These are phyloP conservation scores for Drosophila subobscura DNA, from an alignment of 1,140 invertebrate species.

Conservation along the genomic window DNA sequence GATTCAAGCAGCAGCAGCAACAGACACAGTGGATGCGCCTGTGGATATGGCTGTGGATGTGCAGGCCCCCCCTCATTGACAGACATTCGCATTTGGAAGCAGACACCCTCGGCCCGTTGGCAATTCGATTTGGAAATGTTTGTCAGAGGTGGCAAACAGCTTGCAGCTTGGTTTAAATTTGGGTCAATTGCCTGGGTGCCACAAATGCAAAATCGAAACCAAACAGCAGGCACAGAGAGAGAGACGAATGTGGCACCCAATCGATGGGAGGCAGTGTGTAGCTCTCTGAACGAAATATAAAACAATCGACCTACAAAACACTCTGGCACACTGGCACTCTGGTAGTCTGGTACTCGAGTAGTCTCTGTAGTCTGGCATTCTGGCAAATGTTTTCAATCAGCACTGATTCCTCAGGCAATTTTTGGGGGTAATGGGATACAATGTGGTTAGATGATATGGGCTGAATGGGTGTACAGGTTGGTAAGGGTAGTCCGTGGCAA, in stretches of 20 bases:
- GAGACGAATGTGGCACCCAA: background rate
- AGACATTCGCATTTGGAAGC: no score
- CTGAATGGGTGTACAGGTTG: constrained; percentile 1
- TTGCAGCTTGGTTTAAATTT: constrained; percentile 77
- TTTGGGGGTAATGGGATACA: constrained; percentile 56
- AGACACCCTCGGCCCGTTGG: background rate
- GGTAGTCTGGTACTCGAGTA: no score
- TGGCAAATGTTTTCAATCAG: constrained; percentile 72
- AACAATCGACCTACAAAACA: constrained; percentile 43
- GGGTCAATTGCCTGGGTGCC: constrained; percentile 75
- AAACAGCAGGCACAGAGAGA: background rate
- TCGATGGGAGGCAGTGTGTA: no score
- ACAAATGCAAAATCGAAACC: constrained; percentile 54
- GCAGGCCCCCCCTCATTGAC: no score
- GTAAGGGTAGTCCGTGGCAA: constrained; percentile 14
- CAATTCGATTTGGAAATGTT: constrained; percentile 36
- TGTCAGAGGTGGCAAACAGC: constrained; percentile 59
- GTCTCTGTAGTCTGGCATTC: no score
- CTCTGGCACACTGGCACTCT: constrained; percentile 16
- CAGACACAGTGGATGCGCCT: background rate
- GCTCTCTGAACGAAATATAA: constrained; percentile 30
- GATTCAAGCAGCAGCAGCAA: background rate
- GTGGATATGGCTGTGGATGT: background rate
- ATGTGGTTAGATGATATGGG: constrained; percentile 7
- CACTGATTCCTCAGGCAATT: constrained; percentile 45